A percentile compares a stretch with the other conserved stretches of the same genome.
Conservation (phyloP, 2,113 vertebrate species). For the Tragelaphus scriptus region DNA sequence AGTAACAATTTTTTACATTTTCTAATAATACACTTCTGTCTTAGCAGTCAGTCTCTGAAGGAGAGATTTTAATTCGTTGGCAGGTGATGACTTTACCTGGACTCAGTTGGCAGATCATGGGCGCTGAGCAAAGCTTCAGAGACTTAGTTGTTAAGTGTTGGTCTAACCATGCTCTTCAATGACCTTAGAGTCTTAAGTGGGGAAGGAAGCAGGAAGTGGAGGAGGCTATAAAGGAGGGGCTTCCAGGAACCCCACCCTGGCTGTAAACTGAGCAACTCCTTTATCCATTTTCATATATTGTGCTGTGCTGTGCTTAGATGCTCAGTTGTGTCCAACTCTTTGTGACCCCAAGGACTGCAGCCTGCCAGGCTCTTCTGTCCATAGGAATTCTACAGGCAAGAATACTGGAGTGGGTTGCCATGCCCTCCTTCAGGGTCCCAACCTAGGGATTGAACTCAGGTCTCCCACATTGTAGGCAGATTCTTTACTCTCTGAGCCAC, state of each 20-base stretch:
- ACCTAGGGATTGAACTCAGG: not conserved
- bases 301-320: not conserved
- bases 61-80: not conserved
- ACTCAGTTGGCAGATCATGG: not conserved
- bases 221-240: not conserved
- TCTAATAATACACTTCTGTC: not conserved
- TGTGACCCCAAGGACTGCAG: not conserved
- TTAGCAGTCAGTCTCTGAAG: not conserved
- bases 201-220: not conserved
- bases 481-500: not conserved
- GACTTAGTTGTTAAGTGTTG: not conserved
- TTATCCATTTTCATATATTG: not conserved
- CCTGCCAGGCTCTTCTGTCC: not conserved
- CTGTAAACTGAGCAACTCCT: not conserved
- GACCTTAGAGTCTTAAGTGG: not conserved
- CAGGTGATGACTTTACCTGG: not conserved
- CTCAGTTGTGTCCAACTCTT: too few species aligned
- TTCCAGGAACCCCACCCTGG: not conserved
- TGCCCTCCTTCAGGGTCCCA: not conserved
- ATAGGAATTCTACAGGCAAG: not conserved
- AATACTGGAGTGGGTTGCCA: not conserved
- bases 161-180: not conserved
- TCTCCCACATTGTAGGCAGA: not conserved
- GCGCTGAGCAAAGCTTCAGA: not conserved
- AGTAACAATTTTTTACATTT: not conserved